Conservation (phyloP, 2,888 invertebrate genomes). For the Dolomedes plantarius region DNA sequence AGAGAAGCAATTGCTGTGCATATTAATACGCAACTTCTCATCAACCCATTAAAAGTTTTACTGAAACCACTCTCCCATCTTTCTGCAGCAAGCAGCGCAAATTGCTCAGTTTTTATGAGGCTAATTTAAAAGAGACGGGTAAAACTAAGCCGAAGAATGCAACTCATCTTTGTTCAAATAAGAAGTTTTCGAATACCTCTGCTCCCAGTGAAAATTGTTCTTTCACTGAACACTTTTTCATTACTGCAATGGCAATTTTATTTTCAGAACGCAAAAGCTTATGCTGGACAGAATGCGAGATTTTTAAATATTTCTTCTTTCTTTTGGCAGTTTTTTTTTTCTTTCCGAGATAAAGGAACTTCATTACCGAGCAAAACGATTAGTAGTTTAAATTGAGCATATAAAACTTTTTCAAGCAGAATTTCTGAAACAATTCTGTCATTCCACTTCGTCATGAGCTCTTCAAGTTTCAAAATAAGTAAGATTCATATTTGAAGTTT, state of each 20-base stretch:
- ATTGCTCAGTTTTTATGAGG: constrained; percentile 1
- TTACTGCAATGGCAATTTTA: not conserved
- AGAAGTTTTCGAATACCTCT: not conserved
- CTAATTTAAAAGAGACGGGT: not conserved
- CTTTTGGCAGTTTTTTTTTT: not conserved
- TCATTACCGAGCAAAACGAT: not conserved
- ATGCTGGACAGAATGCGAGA: not conserved
- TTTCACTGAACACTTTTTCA: not conserved
- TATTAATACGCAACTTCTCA: not conserved
- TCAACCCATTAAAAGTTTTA: not conserved
- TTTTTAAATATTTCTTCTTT: not conserved
- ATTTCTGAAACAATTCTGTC: no score
- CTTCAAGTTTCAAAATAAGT: no score
- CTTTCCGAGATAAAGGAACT: not conserved
- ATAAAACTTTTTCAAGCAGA: no score
- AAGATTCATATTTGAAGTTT: no score
- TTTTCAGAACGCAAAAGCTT: not conserved
- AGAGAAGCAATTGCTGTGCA: no score
- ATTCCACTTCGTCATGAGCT: no score
- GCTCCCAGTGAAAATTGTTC: not conserved
- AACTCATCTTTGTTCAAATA: constrained; percentile 2
- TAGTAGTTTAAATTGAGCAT: not conserved
- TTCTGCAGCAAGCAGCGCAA: not conserved
- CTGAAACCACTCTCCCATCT: not conserved
- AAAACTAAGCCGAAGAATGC: not conserved